Evolutionary conservation across 2,797 vertebrate species (phyloP), one percentile per base, ranked within the genome.

Genomic region (Labroides dimidiatus): DNA sequence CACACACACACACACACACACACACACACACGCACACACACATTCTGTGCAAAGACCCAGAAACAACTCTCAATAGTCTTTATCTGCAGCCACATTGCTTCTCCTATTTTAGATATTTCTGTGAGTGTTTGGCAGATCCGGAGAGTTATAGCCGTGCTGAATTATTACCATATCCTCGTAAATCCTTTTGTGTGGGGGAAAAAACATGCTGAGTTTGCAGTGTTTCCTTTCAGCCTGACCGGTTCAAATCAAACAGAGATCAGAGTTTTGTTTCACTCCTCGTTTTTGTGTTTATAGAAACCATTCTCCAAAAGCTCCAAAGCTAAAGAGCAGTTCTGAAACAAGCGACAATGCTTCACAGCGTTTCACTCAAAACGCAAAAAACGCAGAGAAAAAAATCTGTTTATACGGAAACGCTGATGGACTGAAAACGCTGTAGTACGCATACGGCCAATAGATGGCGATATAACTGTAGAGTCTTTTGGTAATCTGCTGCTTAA

Each of bases 81-180:
- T 43, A n/a, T 71, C 61, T 58, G 63, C 54, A 57, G 71, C 55
- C 27, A 39, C 44, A 44, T 19, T 54, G 48, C 43, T 48, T 72
- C 56, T 43, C 64, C 62, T 55, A 77, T 78, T 79, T 89, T 61
- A 75, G 82, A 76, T 73, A 75, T 68, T 76, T 77, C 3, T 39
- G 37, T 39, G 50, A 44, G 39, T 21, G 50, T 44, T 21, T 51
- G 59, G 45, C 69, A 61, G 36, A 74, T 44, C 52, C 4, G 0
- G 4, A 65, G 45, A 65, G 49, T 75, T 82, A 58, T 42, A 52
- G 64, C 72, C 54, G 57, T 47, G 72, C 54, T 76, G 59, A 78
- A 78, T 82, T 77, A 76, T 75, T 59, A 58, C 60, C 54, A 53
- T 48, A 51, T 63, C 19, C 39, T 69, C 9, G 6, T 73, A 79